A percentile compares a stretch with the other conserved stretches of the same genome.
Evolutionary conservation across 2,797 vertebrate genomes (phyloP).

Genomic region (Oophaga sylvatica): DNA sequence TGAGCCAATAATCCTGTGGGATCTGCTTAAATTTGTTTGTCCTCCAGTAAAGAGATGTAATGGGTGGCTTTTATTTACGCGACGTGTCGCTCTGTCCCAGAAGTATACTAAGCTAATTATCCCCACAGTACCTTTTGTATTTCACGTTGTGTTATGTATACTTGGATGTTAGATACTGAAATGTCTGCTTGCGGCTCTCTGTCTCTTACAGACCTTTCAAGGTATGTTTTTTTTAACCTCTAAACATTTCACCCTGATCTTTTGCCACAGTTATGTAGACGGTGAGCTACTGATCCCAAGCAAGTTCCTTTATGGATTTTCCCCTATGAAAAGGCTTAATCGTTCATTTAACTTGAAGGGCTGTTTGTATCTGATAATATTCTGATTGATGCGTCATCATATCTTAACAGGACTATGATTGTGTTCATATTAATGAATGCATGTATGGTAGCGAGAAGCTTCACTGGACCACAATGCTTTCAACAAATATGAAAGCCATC

Average conservation of each 20-base stretch:
- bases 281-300: neutral
- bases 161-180: conserved; percentile 11
- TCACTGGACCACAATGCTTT: neutral
- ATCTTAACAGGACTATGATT: neutral
- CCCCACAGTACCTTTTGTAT: conserved; percentile 38
- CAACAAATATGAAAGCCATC: neutral
- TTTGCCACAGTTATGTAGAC: neutral
- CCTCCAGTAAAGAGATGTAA: conserved; percentile 30
- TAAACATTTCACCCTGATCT: neutral
- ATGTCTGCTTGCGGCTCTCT: conserved; percentile 45
- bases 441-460: neutral
- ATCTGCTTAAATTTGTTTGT: conserved; percentile 41
- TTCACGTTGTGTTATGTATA: conserved; percentile 33
- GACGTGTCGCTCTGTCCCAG: conserved; percentile 21
- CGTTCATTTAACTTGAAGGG: neutral
- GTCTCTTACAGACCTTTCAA: conserved; percentile 23
- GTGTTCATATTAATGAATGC: neutral
- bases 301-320: neutral
- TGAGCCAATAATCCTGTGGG: conserved; percentile 38
- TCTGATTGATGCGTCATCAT: neutral
- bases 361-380: neutral
- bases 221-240: conserved; percentile 40
- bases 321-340: neutral
- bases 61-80: conserved; percentile 51
- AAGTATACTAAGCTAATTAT: conserved; percentile 50